Conservation (phyloP, 2,113 vertebrate species). For the Myocastor coypus region DNA sequence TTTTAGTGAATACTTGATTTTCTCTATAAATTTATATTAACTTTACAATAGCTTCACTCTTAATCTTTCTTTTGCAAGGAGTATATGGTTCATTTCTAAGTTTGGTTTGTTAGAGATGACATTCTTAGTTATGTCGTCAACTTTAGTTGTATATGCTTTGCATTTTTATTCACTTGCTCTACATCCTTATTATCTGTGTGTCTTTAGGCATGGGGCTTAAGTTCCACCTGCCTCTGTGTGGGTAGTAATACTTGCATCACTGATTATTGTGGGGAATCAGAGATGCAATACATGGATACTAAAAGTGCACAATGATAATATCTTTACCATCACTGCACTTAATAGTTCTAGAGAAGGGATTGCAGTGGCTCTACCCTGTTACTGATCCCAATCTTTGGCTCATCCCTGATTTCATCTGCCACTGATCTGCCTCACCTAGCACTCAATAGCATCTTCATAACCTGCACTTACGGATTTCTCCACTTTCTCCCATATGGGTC, state of each 20-base stretch:
- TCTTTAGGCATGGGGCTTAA: background rate
- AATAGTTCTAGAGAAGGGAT: background rate
- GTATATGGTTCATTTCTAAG: background rate
- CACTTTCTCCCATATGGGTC: background rate
- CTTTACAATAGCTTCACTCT: background rate
- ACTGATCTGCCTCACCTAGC: background rate
- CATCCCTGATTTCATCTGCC: background rate
- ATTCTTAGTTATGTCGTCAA: background rate
- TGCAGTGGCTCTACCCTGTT: background rate
- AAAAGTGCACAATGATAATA: background rate
- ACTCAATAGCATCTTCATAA: background rate
- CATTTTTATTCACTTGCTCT: background rate
- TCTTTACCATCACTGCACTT: background rate
- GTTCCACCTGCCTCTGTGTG: background rate
- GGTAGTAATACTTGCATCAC: background rate
- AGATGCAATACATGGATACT: background rate
- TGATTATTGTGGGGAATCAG: background rate
- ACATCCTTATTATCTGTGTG: background rate
- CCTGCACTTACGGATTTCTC: background rate
- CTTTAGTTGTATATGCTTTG: background rate
- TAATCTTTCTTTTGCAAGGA: background rate
- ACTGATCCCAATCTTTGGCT: background rate
- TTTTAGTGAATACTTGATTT: background rate
- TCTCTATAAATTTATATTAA: background rate
- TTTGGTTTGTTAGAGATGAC: background rate